Evolutionary conservation across 1,140 invertebrate genomes (phyloP).

Genomic region (Probaryconus sp.): DNA sequence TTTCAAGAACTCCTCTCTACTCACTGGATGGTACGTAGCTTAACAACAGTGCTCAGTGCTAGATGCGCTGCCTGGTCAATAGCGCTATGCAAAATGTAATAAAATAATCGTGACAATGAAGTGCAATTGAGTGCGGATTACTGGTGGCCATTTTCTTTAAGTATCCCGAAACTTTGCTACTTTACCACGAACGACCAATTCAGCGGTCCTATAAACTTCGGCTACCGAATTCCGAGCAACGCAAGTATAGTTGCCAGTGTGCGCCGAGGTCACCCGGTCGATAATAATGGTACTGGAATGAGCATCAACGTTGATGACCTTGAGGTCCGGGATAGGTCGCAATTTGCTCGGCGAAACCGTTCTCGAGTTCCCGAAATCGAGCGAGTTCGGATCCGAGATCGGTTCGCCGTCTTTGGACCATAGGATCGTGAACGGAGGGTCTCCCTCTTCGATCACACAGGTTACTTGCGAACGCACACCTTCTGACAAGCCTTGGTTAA

Average conservation of each 20-base stretch:
- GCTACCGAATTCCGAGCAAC: constrained; percentile 91
- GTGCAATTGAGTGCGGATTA: constrained; percentile 45
- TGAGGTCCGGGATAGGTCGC: constrained; percentile 66
- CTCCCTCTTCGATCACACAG: constrained; percentile 95
- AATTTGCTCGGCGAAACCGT: constrained; percentile 54
- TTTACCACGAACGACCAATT: constrained; percentile 85
- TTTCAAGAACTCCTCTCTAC: constrained; percentile 14
- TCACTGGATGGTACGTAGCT: constrained; percentile 17
- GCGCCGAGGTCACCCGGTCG: constrained; percentile 88
- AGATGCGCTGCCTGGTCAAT: constrained; percentile 28
- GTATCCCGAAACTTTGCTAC: constrained; percentile 52
- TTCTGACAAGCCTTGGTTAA: constrained; percentile 84
- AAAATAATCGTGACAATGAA: constrained; percentile 45
- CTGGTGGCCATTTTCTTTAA: constrained; percentile 24
- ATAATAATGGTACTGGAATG: constrained; percentile 94
- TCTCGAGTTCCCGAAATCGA: constrained; percentile 77
- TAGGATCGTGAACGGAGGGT: constrained; percentile 92
- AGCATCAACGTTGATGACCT: constrained; percentile 83
- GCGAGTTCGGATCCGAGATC: constrained; percentile 69
- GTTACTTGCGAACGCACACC: constrained; percentile 95
- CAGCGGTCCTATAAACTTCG: constrained; percentile 81
- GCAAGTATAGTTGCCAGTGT: constrained; percentile 94
- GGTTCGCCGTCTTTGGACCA: constrained; percentile 90
- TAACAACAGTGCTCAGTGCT: constrained; percentile 45
- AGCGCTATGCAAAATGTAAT: constrained; percentile 15